Conservation (phyloP, 2,888 invertebrate species). For the Spodoptera littoralis region DNA sequence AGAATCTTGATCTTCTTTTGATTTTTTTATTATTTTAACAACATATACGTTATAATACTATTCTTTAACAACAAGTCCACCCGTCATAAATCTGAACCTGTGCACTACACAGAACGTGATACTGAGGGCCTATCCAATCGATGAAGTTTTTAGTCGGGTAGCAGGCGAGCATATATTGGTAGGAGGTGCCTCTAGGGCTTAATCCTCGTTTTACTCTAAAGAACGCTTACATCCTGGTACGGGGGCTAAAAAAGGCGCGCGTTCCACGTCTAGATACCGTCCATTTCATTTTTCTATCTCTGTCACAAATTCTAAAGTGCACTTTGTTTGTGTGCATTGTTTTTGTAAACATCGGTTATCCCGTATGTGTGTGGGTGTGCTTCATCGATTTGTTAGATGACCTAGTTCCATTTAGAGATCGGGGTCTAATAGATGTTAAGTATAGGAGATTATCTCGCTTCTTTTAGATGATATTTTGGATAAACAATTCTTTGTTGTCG, state of each 20-base stretch:
- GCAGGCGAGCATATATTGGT: slow-evolving; percentile 17
- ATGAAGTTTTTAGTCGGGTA: slow-evolving; percentile 27
- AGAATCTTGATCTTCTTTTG: no score
- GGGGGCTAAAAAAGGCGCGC: slow-evolving; percentile 5
- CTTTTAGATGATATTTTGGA: no score
- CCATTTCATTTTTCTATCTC: slow-evolving; percentile 17
- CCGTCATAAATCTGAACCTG: no score
- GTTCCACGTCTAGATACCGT: slow-evolving; percentile 21
- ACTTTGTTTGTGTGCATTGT: not conserved
- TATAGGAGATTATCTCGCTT: no score
- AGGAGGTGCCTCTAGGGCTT: not conserved
- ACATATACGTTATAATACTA: no score
- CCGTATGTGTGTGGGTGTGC: not conserved
- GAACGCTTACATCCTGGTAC: slow-evolving; percentile 30
- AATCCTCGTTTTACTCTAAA: not conserved
- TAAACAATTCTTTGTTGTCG: no score
- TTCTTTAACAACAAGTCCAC: no score
- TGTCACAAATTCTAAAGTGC: slow-evolving; percentile 11
- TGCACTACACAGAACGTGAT: no score
- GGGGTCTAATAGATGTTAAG: no score
- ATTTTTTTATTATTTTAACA: no score
- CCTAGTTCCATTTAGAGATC: no score
- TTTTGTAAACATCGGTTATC: no score
- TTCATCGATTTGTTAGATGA: slow-evolving; percentile 1
- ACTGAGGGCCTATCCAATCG: not conserved